phyloP scores from a whole-genome alignment of 2,888 invertebrate genomes.

The Ectobius pallidus region DNA sequence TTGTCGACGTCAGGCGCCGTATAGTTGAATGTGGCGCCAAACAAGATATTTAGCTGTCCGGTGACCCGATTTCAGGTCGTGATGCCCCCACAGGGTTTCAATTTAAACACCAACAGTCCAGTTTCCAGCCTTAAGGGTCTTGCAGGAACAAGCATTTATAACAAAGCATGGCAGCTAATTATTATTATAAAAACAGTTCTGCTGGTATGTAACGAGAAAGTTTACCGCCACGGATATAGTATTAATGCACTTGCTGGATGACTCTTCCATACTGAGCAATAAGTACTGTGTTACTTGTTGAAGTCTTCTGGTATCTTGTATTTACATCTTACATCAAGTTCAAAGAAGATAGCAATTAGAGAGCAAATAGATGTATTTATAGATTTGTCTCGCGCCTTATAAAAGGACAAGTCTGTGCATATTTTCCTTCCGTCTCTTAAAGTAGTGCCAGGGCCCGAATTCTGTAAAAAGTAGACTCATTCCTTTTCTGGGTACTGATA shows the following conservation, averaged over 20 bases:
- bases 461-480: no score
- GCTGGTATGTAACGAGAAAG: background rate
- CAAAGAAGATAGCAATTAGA: no score
- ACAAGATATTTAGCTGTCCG: background rate
- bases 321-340: no score
- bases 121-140: background rate
- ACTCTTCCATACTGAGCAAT: background rate
- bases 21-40: background rate
- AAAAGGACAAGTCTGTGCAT: no score
- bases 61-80: constrained; percentile 15
- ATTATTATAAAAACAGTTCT: background rate
- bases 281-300: no score
- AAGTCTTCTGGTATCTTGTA: no score
- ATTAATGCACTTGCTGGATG: background rate
- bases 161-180: constrained; percentile 1
- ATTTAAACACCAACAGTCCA: background rate
- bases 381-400: no score
- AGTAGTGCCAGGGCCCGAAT: no score
- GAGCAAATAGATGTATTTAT: no score
- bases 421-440: no score
- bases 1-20: constrained; percentile 3
- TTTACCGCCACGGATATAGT: background rate
- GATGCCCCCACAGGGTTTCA: background rate
- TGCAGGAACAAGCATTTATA: background rate
- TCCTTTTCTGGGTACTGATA: no score